Evolutionary conservation across 2,113 vertebrate genomes (phyloP).

Genomic region (Menura novaehollandiae): DNA sequence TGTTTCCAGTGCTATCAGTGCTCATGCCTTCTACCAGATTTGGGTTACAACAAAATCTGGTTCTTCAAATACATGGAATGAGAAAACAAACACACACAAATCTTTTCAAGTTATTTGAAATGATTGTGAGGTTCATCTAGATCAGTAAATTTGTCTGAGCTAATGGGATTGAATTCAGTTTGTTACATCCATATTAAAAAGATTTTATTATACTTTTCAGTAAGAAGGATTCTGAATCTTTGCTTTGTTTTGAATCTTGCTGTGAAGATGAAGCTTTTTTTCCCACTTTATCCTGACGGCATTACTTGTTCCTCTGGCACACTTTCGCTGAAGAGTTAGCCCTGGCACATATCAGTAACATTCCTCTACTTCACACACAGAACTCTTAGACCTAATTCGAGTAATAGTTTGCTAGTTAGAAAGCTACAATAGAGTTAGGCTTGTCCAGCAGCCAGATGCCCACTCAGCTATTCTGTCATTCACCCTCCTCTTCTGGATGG

Average conservation of each 20-base stretch:
- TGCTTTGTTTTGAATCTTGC: neutral
- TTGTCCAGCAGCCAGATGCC: neutral
- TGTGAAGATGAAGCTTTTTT: neutral
- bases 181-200: neutral
- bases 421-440: neutral
- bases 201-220: neutral
- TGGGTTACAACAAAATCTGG: constrained; percentile 7
- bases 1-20: neutral
- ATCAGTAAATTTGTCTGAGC: neutral
- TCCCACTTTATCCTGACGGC: neutral
- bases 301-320: neutral
- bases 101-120: constrained; percentile 22
- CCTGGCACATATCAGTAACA: neutral
- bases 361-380: neutral
- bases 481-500: neutral
- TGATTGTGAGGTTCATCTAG: neutral
- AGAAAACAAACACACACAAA: neutral
- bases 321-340: neutral
- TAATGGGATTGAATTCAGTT: neutral
- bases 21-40: neutral
- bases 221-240: neutral
- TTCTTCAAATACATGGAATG: constrained; percentile 5
- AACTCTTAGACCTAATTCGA: neutral
- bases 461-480: neutral
- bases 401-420: neutral